phyloP scores from a whole-genome alignment of 1,140 invertebrate genomes.

The Euschistus heros region DNA sequence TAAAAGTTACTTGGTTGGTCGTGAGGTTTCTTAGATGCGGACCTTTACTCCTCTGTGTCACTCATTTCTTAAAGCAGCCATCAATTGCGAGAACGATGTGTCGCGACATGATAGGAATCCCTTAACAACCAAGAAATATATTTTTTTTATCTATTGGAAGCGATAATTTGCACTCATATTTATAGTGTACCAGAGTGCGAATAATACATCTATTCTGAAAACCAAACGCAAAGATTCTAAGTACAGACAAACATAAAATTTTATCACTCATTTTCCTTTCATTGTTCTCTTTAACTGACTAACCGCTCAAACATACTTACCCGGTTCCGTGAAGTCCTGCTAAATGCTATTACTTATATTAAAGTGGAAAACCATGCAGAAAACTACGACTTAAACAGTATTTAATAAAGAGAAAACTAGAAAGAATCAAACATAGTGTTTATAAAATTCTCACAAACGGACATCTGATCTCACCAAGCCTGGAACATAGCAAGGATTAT shows the following conservation, averaged over 20 bases:
- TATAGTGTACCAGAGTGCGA: not conserved
- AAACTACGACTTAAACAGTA: no score
- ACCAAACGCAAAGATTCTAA: not conserved
- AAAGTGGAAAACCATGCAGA: no score
- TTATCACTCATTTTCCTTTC: no score
- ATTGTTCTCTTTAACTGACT: no score
- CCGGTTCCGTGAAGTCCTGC: no score
- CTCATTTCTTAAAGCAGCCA: conserved; percentile 77
- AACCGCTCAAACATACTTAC: no score
- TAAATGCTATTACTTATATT: no score
- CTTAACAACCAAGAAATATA: conserved; percentile 33
- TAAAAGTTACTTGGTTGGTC: not conserved
- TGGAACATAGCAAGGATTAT: conserved; percentile 44
- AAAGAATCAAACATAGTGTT: no score
- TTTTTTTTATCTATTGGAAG: conserved; percentile 5
- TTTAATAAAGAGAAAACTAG: no score
- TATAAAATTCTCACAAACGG: conserved; percentile 23
- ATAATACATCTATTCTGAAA: not conserved
- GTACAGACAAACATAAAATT: no score
- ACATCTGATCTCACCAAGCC: conserved; percentile 38
- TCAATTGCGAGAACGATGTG: conserved; percentile 54
- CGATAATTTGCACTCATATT: conserved; percentile 10
- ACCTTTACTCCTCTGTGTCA: conserved; percentile 77
- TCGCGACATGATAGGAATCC: conserved; percentile 63
- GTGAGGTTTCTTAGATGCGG: conserved; percentile 47